Evolutionary conservation across 1,140 invertebrate genomes (phyloP).

Genomic region (Platyscapa corneri): DNA sequence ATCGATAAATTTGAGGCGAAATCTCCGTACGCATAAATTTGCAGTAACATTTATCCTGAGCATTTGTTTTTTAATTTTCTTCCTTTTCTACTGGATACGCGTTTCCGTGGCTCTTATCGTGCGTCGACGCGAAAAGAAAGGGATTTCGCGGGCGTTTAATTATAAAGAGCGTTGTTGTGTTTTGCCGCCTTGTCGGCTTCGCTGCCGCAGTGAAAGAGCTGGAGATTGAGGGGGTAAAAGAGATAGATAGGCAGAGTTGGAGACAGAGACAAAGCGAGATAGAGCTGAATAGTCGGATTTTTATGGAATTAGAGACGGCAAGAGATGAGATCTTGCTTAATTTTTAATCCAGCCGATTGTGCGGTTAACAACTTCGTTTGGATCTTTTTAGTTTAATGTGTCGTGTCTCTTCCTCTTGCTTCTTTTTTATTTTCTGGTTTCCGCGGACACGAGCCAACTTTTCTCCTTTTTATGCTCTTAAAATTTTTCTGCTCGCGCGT

Average conservation of each 20-base stretch:
- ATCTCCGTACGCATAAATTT: not conserved
- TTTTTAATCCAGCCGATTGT: constrained; percentile 47
- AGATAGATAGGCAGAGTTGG: too few species aligned
- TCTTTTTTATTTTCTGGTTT: not conserved
- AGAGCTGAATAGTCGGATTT: constrained; percentile 27
- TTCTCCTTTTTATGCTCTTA: not conserved
- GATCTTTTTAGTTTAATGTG: constrained; percentile 10
- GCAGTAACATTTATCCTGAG: not conserved
- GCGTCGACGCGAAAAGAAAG: constrained; percentile 14
- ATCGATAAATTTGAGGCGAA: not conserved
- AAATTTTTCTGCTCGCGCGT: not conserved
- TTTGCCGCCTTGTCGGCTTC: not conserved
- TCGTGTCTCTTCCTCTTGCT: not conserved
- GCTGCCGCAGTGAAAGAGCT: not conserved
- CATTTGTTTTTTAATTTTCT: not conserved
- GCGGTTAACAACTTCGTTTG: constrained; percentile 14
- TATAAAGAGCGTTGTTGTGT: constrained; percentile 42
- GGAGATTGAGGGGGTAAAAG: not conserved
- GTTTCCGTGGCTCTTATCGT: constrained; percentile 20
- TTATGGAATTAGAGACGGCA: constrained; percentile 37
- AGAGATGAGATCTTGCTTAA: constrained; percentile 29
- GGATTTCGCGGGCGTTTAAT: constrained; percentile 48
- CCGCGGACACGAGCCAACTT: not conserved
- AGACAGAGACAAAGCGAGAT: not conserved
- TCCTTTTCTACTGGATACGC: not conserved